phyloP scores from a whole-genome alignment of 2,797 vertebrate species.

The Epinephelus coioides region DNA sequence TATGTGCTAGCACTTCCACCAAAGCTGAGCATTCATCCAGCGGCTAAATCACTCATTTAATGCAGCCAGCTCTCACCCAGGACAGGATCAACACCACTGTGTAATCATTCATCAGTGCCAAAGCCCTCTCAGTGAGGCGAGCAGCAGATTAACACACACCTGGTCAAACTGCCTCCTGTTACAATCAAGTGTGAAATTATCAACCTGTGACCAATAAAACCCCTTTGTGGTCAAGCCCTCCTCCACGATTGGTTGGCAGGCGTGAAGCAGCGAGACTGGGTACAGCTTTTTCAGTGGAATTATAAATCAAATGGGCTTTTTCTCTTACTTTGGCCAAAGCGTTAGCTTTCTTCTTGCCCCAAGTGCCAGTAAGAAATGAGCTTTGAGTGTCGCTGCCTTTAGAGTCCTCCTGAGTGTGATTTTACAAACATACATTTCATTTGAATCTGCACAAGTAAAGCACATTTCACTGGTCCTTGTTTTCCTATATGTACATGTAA shows the following conservation, averaged over 20 bases:
- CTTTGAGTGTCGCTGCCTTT: slow-evolving; percentile 87
- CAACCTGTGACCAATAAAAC: slow-evolving; percentile 70
- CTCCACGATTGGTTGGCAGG: slow-evolving; percentile 66
- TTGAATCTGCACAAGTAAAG: slow-evolving; percentile 38
- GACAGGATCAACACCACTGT: slow-evolving; percentile 69
- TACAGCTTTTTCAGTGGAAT: slow-evolving; percentile 69
- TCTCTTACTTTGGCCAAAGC: slow-evolving; percentile 88
- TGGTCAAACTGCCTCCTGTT: slow-evolving; percentile 50
- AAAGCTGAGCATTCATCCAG: slow-evolving; percentile 61
- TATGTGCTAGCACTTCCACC: slow-evolving; percentile 58
- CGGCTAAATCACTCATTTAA: slow-evolving; percentile 50
- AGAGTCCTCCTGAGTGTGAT: slow-evolving; percentile 85
- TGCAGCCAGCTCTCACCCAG: slow-evolving; percentile 50
- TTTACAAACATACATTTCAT: slow-evolving; percentile 87
- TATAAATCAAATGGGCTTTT: slow-evolving; percentile 61
- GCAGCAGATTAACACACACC: slow-evolving; percentile 66
- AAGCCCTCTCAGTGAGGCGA: slow-evolving; percentile 58
- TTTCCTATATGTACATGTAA: not conserved
- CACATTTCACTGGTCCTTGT: not conserved
- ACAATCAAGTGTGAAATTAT: slow-evolving; percentile 73
- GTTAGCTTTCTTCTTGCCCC: slow-evolving; percentile 90
- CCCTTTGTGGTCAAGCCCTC: slow-evolving; percentile 62
- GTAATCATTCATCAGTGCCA: slow-evolving; percentile 66
- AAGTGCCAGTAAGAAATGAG: slow-evolving; percentile 88
- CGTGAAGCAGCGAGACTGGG: slow-evolving; percentile 73